Percentiles rank a stretch among this genome's conserved stretches.
Evolutionary conservation across 2,113 vertebrate genomes (phyloP).

Genomic region (Crypturellus undulatus): DNA sequence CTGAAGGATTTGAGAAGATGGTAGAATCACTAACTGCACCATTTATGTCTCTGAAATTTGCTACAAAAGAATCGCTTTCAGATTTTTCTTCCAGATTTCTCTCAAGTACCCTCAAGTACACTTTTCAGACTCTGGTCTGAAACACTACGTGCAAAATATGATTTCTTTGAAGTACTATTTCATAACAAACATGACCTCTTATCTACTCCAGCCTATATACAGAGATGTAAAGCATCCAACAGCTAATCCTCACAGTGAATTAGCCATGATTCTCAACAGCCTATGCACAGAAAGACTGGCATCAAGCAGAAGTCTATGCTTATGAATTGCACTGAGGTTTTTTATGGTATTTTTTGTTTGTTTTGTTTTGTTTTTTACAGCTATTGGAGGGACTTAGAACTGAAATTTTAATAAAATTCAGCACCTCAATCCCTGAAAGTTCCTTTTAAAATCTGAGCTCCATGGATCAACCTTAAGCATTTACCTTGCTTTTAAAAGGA

Average conservation of each 20-base stretch:
- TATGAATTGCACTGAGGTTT: neutral
- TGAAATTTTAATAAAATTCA: neutral
- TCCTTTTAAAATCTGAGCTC: neutral
- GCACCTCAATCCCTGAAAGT: rapidly evolving
- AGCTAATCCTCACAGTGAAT: neutral
- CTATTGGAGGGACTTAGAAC: neutral
- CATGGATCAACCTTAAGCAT: neutral
- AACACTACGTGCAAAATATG: neutral
- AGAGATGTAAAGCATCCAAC: constrained; percentile 1
- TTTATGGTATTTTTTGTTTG: no score
- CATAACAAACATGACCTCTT: constrained; percentile 20
- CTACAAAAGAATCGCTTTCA: neutral
- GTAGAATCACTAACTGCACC: neutral
- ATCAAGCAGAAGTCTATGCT: neutral
- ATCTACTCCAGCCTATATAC: neutral
- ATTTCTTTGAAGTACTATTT: neutral
- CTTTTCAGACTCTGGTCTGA: neutral
- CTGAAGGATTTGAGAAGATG: neutral
- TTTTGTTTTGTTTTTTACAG: neutral
- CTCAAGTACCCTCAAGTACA: neutral
- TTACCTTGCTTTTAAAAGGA: neutral
- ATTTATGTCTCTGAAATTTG: neutral
- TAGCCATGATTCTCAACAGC: neutral
- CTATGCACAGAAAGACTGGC: neutral
- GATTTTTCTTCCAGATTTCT: neutral